phyloP scores from a whole-genome alignment of 2,797 vertebrate genomes.

The Cyprinella venusta region DNA sequence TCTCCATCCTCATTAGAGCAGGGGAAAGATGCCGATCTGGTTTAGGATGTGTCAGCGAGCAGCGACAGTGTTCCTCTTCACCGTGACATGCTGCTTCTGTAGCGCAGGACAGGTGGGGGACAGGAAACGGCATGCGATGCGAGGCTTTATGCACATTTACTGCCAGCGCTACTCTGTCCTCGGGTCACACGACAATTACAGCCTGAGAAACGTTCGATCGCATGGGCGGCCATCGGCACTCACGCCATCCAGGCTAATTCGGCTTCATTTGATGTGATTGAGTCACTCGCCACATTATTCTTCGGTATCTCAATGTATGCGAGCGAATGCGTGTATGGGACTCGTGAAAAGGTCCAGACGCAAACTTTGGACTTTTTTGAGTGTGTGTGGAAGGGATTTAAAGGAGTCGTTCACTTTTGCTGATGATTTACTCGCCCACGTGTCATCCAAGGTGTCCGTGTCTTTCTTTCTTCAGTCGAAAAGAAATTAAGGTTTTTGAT shows the following conservation, averaged over 20 bases:
- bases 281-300: neutral
- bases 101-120: conserved; percentile 55
- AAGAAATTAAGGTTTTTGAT: too few species aligned
- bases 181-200: conserved; percentile 14
- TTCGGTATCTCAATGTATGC: neutral
- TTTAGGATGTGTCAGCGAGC: conserved; percentile 60
- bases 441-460: too few species aligned
- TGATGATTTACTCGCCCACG: too few species aligned
- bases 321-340: neutral
- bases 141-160: conserved; percentile 35
- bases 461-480: too few species aligned
- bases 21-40: conserved; percentile 50
- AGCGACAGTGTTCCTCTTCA: conserved; percentile 55
- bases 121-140: conserved; percentile 32
- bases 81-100: conserved; percentile 55
- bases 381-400: neutral
- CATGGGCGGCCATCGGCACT: neutral
- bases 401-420: neutral
- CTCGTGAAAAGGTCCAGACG: neutral
- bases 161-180: neutral
- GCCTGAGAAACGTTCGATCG: neutral
- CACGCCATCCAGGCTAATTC: neutral
- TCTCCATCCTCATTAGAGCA: conserved; percentile 69
- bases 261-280: neutral
- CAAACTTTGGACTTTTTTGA: neutral